phyloP scores from a whole-genome alignment of 37 sponge, comb jelly and placozoan genomes.

The Theonella swinhoei region DNA sequence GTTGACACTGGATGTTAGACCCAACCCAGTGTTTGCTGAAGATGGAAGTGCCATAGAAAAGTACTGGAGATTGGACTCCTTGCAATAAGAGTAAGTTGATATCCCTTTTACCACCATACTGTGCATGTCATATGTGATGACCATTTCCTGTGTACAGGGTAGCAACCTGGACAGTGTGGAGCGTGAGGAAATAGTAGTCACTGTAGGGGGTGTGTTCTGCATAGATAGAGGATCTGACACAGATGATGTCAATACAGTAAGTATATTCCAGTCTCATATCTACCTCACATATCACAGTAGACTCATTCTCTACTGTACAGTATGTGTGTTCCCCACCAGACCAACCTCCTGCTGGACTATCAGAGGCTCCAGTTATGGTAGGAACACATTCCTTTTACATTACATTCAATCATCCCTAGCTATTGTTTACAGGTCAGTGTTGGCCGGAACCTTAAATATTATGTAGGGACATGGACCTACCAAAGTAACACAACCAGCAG shows the following conservation, averaged over 20 bases:
- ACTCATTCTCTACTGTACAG: too few relatives aligned
- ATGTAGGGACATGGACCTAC: background rate
- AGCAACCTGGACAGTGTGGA: slow-evolving; percentile 32
- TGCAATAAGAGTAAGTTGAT: background rate
- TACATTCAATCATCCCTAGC: too few relatives aligned
- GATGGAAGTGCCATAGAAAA: background rate
- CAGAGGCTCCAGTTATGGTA: slow-evolving; percentile 2
- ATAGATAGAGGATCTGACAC: background rate
- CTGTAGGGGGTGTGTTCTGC: slow-evolving; percentile 28
- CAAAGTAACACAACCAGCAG: too few relatives aligned
- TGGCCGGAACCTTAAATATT: background rate
- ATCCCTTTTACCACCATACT: too few relatives aligned
- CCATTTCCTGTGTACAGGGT: too few relatives aligned
- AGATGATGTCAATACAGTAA: background rate
- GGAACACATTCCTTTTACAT: too few relatives aligned
- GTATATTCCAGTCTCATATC: background rate
- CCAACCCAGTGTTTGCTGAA: slow-evolving; percentile 2
- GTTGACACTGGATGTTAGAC: background rate
- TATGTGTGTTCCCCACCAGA: background rate
- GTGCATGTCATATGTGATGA: too few relatives aligned
- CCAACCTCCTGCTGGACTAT: background rate
- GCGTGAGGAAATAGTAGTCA: slow-evolving; percentile 26
- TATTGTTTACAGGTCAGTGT: slow-evolving; percentile 7
- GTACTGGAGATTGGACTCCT: background rate
- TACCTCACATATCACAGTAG: background rate